These are phyloP conservation scores for Callyntrura guangdongensis DNA, from an alignment of 2,888 invertebrate species.

Conservation along the genomic window DNA sequence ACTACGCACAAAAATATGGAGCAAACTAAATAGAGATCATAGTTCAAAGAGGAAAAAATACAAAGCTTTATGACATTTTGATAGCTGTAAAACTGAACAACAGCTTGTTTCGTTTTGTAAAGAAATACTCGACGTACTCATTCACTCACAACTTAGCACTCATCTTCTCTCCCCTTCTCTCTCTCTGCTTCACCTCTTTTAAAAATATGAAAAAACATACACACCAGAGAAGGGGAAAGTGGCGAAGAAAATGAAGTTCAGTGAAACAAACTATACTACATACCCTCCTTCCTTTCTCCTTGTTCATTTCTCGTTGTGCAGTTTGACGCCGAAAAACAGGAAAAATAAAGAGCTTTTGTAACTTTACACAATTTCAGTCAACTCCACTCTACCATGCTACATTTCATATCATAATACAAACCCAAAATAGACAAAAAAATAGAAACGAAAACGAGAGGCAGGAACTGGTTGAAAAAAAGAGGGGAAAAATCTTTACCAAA, in stretches of 20 bases:
- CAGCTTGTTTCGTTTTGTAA: conserved; percentile 54
- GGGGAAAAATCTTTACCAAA: neutral
- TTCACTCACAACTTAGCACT: conserved; percentile 28
- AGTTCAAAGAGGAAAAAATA: conserved; percentile 45
- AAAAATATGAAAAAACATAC: conserved; percentile 30
- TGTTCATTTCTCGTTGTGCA: neutral
- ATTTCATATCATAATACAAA: conserved; percentile 48
- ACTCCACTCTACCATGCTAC: conserved; percentile 21
- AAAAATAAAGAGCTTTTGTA: conserved; percentile 55
- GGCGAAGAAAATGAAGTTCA: conserved; percentile 36
- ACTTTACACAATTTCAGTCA: neutral
- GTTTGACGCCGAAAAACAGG: conserved; percentile 2
- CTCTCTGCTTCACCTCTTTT: neutral
- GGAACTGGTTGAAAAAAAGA: conserved; percentile 29
- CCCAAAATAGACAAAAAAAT: neutral
- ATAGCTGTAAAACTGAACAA: conserved; percentile 55
- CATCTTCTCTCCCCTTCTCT: neutral
- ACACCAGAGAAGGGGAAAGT: conserved; percentile 17
- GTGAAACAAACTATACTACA: neutral
- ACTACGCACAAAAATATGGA: neutral
- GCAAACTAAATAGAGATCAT: conserved; percentile 15
- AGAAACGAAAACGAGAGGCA: neutral
- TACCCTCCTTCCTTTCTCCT: conserved; percentile 27
- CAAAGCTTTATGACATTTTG: conserved; percentile 60
- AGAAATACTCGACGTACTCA: conserved; percentile 23